These are phyloP conservation scores for Plagodis dolabraria DNA, from an alignment of 2,888 invertebrate genomes.

Conservation along the genomic window DNA sequence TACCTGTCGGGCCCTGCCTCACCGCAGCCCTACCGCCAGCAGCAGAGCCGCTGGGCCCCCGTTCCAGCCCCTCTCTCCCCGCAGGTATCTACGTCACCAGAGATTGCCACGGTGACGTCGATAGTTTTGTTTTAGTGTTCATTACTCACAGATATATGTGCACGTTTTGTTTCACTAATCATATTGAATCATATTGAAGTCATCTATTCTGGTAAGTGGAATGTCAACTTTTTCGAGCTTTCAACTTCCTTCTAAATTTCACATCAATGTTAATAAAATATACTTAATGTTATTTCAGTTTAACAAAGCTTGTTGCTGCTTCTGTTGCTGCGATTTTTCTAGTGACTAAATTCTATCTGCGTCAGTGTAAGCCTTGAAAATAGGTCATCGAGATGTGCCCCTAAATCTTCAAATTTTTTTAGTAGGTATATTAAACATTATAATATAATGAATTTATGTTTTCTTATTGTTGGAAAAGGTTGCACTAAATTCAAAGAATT, in stretches of 20 bases:
- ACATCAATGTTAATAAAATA: conserved; percentile 10
- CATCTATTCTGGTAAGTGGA: conserved; percentile 23
- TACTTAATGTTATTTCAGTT: background rate
- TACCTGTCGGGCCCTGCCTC: conserved; percentile 68
- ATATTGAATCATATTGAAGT: conserved; percentile 11
- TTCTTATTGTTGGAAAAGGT: too few relatives aligned
- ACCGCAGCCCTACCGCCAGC: conserved; percentile 70
- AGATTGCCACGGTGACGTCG: conserved; percentile 43
- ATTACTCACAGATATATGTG: conserved; percentile 47
- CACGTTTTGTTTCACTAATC: conserved; percentile 42
- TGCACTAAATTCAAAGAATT: too few relatives aligned
- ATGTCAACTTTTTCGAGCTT: conserved; percentile 10
- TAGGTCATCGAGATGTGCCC: too few relatives aligned
- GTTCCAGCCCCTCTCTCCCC: conserved; percentile 78
- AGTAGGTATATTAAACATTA: too few relatives aligned
- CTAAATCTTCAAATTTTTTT: too few relatives aligned
- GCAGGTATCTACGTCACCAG: conserved; percentile 66
- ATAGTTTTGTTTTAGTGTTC: conserved; percentile 41
- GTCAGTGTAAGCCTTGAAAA: too few relatives aligned
- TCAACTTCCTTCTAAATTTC: conserved; percentile 12
- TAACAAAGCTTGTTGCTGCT: conserved; percentile 17
- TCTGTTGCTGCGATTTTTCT: conserved; percentile 2
- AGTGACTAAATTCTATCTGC: background rate
- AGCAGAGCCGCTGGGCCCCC: conserved; percentile 78
- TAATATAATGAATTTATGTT: too few relatives aligned